Evolutionary conservation across 2,113 vertebrate species (phyloP), one percentile per base, ranked within the genome.

Genomic region (Paedocypris sp.): DNA sequence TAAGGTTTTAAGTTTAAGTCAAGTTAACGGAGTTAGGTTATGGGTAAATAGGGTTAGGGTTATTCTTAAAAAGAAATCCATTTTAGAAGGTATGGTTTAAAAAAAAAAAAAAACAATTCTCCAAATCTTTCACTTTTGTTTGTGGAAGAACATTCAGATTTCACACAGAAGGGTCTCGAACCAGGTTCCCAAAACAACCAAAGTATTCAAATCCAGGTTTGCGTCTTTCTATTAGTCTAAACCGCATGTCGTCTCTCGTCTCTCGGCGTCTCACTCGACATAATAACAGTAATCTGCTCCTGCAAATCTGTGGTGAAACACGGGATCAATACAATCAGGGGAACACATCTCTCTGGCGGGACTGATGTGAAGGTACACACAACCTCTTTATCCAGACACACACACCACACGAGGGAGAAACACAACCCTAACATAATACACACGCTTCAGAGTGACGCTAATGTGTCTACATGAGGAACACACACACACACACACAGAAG

Each of bases 291-390:
- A 11, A 41, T 38, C 15, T 60, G 23, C 23, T 26, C 52, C 50
- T 39, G 16, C 18, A 39, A 38, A 32, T 67, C 48, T 61, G 33
- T 54, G 32, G 53, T 54, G 32, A 39, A 38, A 35, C 38, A 52
- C 29, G 54, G 10, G 54, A 54, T 62, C 48, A 23, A 56, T 60
- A 16, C 3, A 41, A 39, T 60, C 57, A 19, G 26, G 23, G n/a
- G 50, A 4, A 23, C 20, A 38, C 20, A 53, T 25, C 50, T n/a
- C n/a, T 15, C 2, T 12, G 22, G 6, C 53, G 6, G 16, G n/a
- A n/a, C n/a, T n/a, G n/a, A n/a, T 33, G 32, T 16, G 33, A n/a
- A 38, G 50, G 35, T 15, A 38, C 20, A 38, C 33, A 26, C n/a
- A 38, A 53, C 26, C 33, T 53, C 35, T 53, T 53, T 25, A 23